Conservation (phyloP, 2,797 vertebrate genomes). For the Sylvia borin region DNA sequence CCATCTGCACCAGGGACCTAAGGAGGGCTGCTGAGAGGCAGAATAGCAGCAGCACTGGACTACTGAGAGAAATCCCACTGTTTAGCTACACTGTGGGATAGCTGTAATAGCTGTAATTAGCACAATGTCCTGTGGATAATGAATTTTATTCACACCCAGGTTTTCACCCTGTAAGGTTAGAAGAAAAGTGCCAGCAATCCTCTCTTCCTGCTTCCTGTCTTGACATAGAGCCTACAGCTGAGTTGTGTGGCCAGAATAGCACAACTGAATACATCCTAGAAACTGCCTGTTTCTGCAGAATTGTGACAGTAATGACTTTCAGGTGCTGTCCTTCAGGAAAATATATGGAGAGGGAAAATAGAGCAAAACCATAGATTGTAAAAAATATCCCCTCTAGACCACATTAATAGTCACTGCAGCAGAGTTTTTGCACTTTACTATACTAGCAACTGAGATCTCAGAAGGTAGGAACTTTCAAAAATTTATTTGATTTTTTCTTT, state of each 20-base stretch:
- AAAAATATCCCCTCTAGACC: background rate
- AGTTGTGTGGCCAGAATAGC: background rate
- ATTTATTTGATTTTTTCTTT: background rate
- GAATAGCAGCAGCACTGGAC: background rate
- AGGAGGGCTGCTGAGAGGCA: background rate
- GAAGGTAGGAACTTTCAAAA: background rate
- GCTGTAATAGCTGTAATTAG: background rate
- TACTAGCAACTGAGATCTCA: background rate
- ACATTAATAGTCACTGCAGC: background rate
- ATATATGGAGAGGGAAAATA: background rate
- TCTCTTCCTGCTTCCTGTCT: background rate
- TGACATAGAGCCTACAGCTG: background rate
- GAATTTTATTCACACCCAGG: conserved; percentile 1
- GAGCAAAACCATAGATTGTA: background rate
- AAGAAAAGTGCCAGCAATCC: background rate
- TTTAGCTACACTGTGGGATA: background rate
- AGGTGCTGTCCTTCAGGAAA: background rate
- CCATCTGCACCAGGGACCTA: background rate
- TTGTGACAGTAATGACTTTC: background rate
- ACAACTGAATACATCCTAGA: background rate
- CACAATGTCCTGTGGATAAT: background rate
- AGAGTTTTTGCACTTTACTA: background rate
- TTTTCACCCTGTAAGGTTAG: conserved; percentile 16
- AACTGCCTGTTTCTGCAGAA: background rate
- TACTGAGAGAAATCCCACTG: background rate